These are phyloP conservation scores for Melanocharis versteri DNA, from an alignment of 2,113 vertebrate species.

Conservation along the genomic window DNA sequence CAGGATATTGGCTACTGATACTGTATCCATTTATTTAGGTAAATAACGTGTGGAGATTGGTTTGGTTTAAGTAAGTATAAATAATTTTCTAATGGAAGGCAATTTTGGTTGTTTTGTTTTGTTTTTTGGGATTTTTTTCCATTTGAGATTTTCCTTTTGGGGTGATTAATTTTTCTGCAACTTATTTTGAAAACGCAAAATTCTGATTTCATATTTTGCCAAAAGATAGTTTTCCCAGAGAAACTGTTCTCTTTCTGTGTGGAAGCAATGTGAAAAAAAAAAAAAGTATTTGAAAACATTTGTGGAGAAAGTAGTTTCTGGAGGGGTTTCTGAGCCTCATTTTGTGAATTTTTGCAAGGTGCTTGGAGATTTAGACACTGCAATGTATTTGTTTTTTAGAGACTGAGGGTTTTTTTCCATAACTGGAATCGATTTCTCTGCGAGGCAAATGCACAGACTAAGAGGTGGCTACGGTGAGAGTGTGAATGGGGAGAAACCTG, in stretches of 20 bases:
- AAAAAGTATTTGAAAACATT: neutral
- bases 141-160: neutral
- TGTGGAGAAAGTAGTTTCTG: neutral
- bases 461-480: neutral
- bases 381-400: neutral
- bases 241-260: neutral
- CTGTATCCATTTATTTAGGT: neutral
- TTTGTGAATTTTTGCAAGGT: neutral
- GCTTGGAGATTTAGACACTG: neutral
- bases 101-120: neutral
- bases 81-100: neutral
- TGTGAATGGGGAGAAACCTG: neutral
- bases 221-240: neutral
- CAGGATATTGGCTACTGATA: neutral
- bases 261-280: neutral
- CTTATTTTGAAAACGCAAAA: neutral
- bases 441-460: neutral
- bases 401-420: neutral
- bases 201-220: neutral
- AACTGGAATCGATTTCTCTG: neutral
- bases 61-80: neutral
- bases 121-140: too few relatives aligned
- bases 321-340: neutral
- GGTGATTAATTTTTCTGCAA: neutral
- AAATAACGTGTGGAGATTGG: neutral